These are phyloP conservation scores for Lemur catta DNA, from an alignment of 2,797 vertebrate genomes.

Conservation along the genomic window DNA sequence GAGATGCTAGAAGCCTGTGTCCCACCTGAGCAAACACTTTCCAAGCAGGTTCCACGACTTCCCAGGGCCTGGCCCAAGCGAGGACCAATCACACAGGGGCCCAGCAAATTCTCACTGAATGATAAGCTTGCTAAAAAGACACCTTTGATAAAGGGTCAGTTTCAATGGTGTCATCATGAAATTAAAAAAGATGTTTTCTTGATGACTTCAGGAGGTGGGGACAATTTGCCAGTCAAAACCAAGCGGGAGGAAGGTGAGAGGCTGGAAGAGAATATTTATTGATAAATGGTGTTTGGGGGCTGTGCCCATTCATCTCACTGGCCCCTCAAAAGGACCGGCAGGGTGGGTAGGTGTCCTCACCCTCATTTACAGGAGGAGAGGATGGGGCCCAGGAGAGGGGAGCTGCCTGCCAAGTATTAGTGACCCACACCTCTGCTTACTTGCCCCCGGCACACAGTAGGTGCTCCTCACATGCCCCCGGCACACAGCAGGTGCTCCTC, in stretches of 20 bases:
- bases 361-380: background rate
- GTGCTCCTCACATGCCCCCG: background rate
- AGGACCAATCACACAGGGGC: background rate
- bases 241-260: background rate
- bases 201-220: background rate
- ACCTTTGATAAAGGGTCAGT: background rate
- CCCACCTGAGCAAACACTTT: background rate
- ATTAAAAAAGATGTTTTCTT: background rate
- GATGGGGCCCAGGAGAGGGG: background rate
- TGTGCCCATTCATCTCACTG: too few relatives aligned
- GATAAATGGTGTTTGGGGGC: accelerated
- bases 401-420: background rate
- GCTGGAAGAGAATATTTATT: background rate
- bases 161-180: background rate
- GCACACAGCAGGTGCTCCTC: background rate
- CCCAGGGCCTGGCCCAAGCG: background rate
- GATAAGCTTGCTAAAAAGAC: background rate
- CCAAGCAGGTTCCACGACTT: background rate
- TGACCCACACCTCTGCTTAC: too few relatives aligned
- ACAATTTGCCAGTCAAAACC: background rate
- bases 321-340: background rate
- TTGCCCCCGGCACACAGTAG: background rate
- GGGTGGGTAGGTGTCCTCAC: too few relatives aligned
- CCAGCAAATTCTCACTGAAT: background rate
- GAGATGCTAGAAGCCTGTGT: background rate